Base-by-base conservation (phyloP, 2,797 vertebrate genomes). In the Denticeps clupeoides region DNA sequence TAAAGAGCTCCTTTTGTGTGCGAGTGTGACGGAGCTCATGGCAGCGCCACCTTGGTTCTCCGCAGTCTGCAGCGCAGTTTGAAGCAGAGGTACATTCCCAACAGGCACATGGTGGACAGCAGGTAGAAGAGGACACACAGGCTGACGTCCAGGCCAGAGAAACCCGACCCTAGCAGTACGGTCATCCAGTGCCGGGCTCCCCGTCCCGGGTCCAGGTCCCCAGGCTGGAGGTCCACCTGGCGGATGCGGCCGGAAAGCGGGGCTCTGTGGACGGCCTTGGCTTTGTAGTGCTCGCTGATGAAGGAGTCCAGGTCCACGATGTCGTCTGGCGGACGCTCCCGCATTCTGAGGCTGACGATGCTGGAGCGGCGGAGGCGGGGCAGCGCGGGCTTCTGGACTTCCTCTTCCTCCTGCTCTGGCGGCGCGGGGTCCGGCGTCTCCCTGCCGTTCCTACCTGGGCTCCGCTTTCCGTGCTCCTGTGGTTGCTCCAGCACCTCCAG, bases 131-230 rank as follows among this genome's bases (percentile, higher is more conserved):
- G 63, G 16, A 92, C 65, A 2, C 87, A 96, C 10, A 97, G 80
- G 74, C 90, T 91, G 72, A 93, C 45, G 58, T 97, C 93, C 70
- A 88, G 51, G 48, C 75, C 80, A 41, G 93, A 93, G 71, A 95
- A 90, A 13, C 82, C n/a, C n/a, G n/a, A n/a, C n/a, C n/a, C n/a
- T n/a, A n/a, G n/a, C n/a, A 93, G 69, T 59, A 84, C 42, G 33
- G 76, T 84, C 45, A 89, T 73, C 90, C 85, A 92, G 43, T 60
- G 82, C 31, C 51, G 26, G 71, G 54, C 9, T 4, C 46, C 5
- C 57, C 45, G 47, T 73, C 67, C 56, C 64, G 69, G 7, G 59
- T 65, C 1, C 72, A 77, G 68, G 3, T 76, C 82, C 35, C n/a
- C n/a, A n/a, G n/a, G n/a, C 67, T 78, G 75, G 46, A 78, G 67